phyloP scores from a whole-genome alignment of 2,888 invertebrate species.

The Pemphredon lugubris region DNA sequence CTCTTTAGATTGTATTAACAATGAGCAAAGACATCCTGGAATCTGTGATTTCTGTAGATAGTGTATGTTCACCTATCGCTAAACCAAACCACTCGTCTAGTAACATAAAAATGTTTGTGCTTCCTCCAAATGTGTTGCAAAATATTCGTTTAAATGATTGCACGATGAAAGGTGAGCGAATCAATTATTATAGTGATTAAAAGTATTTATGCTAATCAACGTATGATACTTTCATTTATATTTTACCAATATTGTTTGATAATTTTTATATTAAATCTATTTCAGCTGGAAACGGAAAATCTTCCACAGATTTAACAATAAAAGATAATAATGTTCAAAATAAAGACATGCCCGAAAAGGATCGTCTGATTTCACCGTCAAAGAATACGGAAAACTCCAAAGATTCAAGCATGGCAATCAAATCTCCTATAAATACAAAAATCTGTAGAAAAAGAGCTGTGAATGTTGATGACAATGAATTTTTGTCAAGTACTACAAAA shows the following conservation, averaged over 20 bases:
- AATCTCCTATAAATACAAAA: slow-evolving; percentile 7
- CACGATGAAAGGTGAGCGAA: slow-evolving; percentile 25
- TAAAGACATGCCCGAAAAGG: slow-evolving; percentile 1
- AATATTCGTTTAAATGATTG: slow-evolving; percentile 38
- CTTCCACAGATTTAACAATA: background rate
- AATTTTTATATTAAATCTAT: slow-evolving; percentile 9
- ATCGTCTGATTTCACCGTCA: background rate
- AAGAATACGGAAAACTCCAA: background rate
- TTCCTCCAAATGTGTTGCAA: slow-evolving; percentile 52
- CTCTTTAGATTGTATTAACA: slow-evolving; percentile 21
- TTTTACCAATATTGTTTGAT: too few relatives aligned
- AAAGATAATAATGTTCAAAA: slow-evolving; percentile 5
- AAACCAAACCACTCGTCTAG: slow-evolving; percentile 6
- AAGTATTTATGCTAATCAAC: background rate
- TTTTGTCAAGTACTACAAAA: slow-evolving; percentile 16
- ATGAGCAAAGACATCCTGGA: slow-evolving; percentile 38
- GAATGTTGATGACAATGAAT: slow-evolving; percentile 6
- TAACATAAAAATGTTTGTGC: slow-evolving; percentile 49
- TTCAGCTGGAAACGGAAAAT: slow-evolving; percentile 6
- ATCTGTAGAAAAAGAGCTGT: background rate
- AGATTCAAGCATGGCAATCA: slow-evolving; percentile 12
- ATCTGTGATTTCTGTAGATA: slow-evolving; percentile 11
- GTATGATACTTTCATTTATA: too few relatives aligned
- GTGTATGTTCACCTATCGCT: slow-evolving; percentile 4
- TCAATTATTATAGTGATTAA: background rate